Conservation (phyloP, 2,113 vertebrate species). For the Pseudopipra pipra region DNA sequence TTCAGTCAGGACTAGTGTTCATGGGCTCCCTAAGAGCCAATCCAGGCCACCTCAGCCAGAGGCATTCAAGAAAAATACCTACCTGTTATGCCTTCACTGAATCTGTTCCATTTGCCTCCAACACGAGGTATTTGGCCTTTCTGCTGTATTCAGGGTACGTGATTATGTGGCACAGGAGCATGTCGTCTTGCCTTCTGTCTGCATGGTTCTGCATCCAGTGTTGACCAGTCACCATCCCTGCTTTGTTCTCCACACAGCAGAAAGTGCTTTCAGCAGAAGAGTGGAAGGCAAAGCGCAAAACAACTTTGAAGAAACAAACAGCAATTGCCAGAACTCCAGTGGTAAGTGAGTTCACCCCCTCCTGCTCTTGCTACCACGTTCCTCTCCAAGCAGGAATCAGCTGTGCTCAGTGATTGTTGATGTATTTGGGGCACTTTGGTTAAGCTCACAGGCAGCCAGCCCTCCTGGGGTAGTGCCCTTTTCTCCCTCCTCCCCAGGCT, state of each 20-base stretch:
- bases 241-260: conserved; percentile 76
- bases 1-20: conserved; percentile 29
- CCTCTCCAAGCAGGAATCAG: not conserved
- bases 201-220: not conserved
- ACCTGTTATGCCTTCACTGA: not conserved
- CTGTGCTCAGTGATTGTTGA: not conserved
- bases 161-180: not conserved
- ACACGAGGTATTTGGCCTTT: not conserved
- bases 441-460: not conserved
- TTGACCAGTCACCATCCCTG: conserved; percentile 32
- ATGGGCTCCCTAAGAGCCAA: conserved; percentile 14
- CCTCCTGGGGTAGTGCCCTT: not conserved
- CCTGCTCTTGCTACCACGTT: not conserved
- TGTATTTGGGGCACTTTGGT: not conserved
- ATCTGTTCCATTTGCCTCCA: not conserved
- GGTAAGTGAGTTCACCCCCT: conserved; percentile 79
- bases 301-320: conserved; percentile 93
- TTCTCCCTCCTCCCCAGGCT: not conserved
- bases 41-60: conserved; percentile 25
- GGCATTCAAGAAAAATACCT: not conserved
- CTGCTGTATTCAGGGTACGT: not conserved
- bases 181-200: not conserved
- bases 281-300: conserved; percentile 88
- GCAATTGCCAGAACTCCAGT: conserved; percentile 92
- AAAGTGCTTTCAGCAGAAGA: conserved; percentile 89